A percentile compares a stretch with the other conserved stretches of the same genome.
phyloP scores from a whole-genome alignment of 2,888 invertebrate species.

The Troides aeacus region DNA sequence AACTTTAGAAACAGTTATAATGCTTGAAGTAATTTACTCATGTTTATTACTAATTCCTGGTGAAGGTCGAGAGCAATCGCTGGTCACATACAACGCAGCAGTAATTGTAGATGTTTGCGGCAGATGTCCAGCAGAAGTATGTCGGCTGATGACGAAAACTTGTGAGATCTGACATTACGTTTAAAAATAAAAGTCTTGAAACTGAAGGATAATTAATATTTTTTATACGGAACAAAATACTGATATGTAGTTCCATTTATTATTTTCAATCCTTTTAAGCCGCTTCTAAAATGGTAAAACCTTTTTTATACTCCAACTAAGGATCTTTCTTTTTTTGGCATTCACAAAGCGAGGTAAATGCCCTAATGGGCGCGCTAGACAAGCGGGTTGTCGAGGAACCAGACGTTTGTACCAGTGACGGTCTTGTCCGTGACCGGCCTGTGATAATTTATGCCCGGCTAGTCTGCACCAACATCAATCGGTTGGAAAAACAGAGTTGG shows the following conservation, averaged over 20 bases:
- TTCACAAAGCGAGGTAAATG: conserved; percentile 26
- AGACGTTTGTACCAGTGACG: conserved; percentile 18
- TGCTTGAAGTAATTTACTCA: too few relatives aligned
- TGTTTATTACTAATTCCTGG: too few relatives aligned
- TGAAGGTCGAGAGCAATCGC: too few relatives aligned
- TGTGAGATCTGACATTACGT: too few relatives aligned
- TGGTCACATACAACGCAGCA: too few relatives aligned
- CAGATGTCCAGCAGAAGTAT: too few relatives aligned
- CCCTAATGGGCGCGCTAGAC: conserved; percentile 29
- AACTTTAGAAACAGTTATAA: too few relatives aligned
- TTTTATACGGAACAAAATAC: neutral
- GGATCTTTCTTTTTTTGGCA: conserved; percentile 23
- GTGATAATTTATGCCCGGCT: conserved; percentile 21
- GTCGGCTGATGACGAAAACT: too few relatives aligned
- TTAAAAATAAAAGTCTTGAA: too few relatives aligned
- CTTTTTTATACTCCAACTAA: conserved; percentile 18
- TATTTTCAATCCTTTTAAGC: neutral
- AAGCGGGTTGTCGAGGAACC: conserved; percentile 25
- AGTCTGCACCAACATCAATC: conserved; percentile 11
- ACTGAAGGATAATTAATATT: too few relatives aligned
- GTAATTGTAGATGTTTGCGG: too few relatives aligned
- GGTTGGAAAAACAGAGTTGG: conserved; percentile 4
- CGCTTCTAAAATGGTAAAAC: neutral
- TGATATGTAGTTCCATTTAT: neutral
- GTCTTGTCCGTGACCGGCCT: conserved; percentile 23